Base-by-base conservation (phyloP, 2,797 vertebrate genomes). In the Mycteria americana region DNA sequence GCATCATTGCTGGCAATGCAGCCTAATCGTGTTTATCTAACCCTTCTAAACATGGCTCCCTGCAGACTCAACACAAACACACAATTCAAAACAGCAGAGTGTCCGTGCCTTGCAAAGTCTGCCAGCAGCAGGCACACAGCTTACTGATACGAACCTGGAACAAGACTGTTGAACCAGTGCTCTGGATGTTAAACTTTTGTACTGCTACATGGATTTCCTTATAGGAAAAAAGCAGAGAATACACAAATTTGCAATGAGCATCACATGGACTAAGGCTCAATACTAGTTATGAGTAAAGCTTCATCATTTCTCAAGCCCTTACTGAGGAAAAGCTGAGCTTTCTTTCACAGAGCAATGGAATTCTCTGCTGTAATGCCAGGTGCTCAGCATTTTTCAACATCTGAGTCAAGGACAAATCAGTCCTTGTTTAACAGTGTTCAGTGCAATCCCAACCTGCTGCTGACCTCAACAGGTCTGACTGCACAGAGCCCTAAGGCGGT, bases 21-120 rank as follows among this genome's bases (percentile, higher is more conserved):
- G 80, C 80, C 70, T 82, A 84, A 91, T 83, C 35, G 28, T 76
- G 81, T 87, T 96, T 96, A 85, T 80, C 89, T 76, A 92, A 78
- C 92, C 83, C 90, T 92, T 70, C 85, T 35, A 51, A 91, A 62
- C 63, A 72, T 1, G 33, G 59, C 25, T 84, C 91, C 88, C 91
- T 63, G 85, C 72, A 87, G 91, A 79, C 81, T 92, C 54, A 41
- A 78, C 22, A 28, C 0, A 46, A 80, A 75, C 14, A 15, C 56
- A 64, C 45, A 37, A 67, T 23, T 77, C 48, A 48, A 43, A 88
- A 5, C 30, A 80, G 72, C 18, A 24, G 45, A 50, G 60, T 17
- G 46, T 37, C 28, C 0, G 0, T 56, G 77, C 81, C 72, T 33
- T 70, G 69, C 81, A 43, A 7, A 6, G 64, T 24, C 48, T 57